Evolutionary conservation across 2,888 invertebrate species (phyloP), one percentile per base, ranked within the genome.

Genomic region (Clepsis dumicolana): DNA sequence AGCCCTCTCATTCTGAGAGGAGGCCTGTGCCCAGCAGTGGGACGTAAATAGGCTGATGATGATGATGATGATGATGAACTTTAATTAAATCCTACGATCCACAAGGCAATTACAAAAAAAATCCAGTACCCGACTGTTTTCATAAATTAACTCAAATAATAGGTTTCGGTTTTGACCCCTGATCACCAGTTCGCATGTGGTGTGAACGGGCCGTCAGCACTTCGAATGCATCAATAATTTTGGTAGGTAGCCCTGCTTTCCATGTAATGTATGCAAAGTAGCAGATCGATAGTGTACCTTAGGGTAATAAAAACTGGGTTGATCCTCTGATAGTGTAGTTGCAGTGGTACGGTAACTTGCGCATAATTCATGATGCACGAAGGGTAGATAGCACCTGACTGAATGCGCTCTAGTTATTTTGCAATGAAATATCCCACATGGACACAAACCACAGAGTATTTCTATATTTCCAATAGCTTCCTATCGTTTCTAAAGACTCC

Each of bases 121-220:
- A n/a, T n/a, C 4, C 4, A 44, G 16, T 18, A 2, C 16, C 4
- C 16, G 12, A 29, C 1, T 29, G 12, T 54, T 32, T 29, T 29
- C 10, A 54, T 5, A 24, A 35, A 35, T 56, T 16, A 5, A 35
- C 7, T 4, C 4, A 32, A 41, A 66, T 61, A 21, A 61, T 60
- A 29, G 10, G 54, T 54, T 60, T 32, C n/a, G 12, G 48, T 21
- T 16, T n/a, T 67, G 54, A 50, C 66, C 66, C 35, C 35, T 62
- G 62, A 66, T 66, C 44, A 56, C 66, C 32, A 18, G 56, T 62
- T 66, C 21, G 62, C 66, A 62, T 66, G 66, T 50, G 24, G 21
- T 4, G 8, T 32, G 29, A 41, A 12, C 29, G 41, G 32, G 25
- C 61, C 44, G 66, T 62, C 54, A 18, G 25, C 44, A 38, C 32